Evolutionary conservation across 1,140 invertebrate genomes (phyloP), one percentile per base, ranked within the genome.

Genomic region (Bombus vancouverensis): DNA sequence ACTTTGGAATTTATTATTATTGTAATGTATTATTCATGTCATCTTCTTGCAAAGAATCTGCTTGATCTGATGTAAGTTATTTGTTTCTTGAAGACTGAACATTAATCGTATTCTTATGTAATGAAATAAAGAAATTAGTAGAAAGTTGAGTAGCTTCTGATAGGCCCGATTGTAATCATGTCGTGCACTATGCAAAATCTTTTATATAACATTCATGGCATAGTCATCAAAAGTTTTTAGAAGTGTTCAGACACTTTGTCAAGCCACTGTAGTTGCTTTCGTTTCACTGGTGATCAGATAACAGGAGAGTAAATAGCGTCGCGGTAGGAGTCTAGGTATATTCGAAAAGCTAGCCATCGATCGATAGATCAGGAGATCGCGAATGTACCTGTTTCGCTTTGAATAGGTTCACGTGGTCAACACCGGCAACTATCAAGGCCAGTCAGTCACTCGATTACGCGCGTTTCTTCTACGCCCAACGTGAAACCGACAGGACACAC

Each of bases 371-470:
- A 73, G 47, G 44, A 66, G 39, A 75, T 76, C 62, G 74, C 82
- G 66, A 77, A 25, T 80, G 39, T 82, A 84, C 83, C 79, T 90
- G 88, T 85, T 89, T 87, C 85, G 68, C 79, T 47, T 88, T 28
- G 74, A 81, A 75, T 75, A 77, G 72, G 78, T 89, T 57, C 73
- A 42, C 72, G 78, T 68, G 62, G 85, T 77, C 70, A 66, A 75
- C 70, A 88, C 87, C 79, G 59, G 57, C 57, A 62, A 75, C 71
- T 92, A 93, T 93, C 93, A 94, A 94, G 93, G 93, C 88, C 92
- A 93, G 91, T 93, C 93, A 94, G 91, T 93, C 89, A 83, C 90
- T 93, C 91, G 90, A 93, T 94, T 93, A 94, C 88, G 88, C 90
- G 86, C 81, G 85, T 93, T 93, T 92, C 90, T 92, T 92, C 85